A percentile compares a stretch with the other conserved stretches of the same genome.
Conservation (phyloP, 2,113 vertebrate genomes). For the Pundamilia nyererei region DNA sequence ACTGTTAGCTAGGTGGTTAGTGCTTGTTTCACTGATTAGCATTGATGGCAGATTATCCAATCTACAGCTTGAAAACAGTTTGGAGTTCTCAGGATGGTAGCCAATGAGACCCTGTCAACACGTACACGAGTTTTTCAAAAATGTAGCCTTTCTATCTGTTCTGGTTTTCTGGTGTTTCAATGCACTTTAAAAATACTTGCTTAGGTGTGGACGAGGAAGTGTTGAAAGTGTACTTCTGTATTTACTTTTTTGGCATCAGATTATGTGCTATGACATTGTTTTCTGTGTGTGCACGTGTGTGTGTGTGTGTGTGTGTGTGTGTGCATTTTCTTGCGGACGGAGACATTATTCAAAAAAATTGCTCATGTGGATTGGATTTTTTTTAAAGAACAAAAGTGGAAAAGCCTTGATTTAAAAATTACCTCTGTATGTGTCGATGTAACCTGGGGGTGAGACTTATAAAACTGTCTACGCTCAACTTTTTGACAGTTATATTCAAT, state of each 20-base stretch:
- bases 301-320: not conserved
- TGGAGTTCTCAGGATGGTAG: not conserved
- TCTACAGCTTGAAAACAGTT: not conserved
- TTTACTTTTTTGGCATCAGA: not conserved
- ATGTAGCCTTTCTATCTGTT: not conserved
- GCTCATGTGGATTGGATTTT: not conserved
- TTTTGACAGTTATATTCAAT: not conserved
- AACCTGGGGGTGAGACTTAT: not conserved
- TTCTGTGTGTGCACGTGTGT: not conserved
- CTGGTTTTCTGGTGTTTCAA: not conserved
- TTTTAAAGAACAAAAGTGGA: not conserved
- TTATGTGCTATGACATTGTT: not conserved
- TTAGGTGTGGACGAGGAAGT: not conserved
- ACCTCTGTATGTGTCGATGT: not conserved
- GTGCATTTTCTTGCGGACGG: not conserved
- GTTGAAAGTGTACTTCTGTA: not conserved
- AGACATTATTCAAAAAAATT: not conserved
- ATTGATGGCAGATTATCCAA: not conserved
- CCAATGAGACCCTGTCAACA: not conserved
- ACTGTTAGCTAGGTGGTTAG: not conserved
- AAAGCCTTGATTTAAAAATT: not conserved
- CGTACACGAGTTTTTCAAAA: fast-evolving
- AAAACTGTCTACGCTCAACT: not conserved
- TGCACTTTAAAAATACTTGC: not conserved
- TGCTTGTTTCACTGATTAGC: not conserved